phyloP scores from a whole-genome alignment of 2,113 vertebrate species.

The Sceloporus undulatus region DNA sequence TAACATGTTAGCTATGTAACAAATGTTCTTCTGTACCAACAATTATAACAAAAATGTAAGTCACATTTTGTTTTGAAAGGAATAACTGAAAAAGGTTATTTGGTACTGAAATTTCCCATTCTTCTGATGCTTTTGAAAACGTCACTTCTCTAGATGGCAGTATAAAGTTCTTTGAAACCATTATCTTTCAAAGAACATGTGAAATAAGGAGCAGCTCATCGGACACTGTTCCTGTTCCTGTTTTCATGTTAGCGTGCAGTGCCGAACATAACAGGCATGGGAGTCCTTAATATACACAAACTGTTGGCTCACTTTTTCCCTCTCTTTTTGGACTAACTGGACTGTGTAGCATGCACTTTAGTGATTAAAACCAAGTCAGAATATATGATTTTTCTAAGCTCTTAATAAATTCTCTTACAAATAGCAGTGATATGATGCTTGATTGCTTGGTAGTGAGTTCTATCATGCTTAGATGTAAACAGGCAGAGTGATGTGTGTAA shows the following conservation, averaged over 20 bases:
- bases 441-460: too few relatives aligned
- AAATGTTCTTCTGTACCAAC: not conserved
- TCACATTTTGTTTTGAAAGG: not conserved
- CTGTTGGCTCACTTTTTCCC: not conserved
- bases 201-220: conserved; percentile 1
- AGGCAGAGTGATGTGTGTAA: not conserved
- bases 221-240: not conserved
- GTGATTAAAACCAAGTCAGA: not conserved
- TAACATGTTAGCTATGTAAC: too few relatives aligned
- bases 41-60: not conserved
- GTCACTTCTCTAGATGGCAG: not conserved
- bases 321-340: not conserved
- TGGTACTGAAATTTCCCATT: not conserved
- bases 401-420: too few relatives aligned
- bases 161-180: conserved; percentile 30
- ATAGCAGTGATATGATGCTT: too few relatives aligned
- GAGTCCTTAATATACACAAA: not conserved
- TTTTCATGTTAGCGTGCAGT: not conserved
- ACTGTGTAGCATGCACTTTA: not conserved
- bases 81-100: not conserved
- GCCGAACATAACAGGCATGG: not conserved
- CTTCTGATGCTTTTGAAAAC: not conserved
- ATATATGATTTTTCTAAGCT: not conserved
- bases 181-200: not conserved
- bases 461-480: too few relatives aligned